Base-by-base conservation (phyloP, 2,797 vertebrate species). In the Etheostoma nigrum region DNA sequence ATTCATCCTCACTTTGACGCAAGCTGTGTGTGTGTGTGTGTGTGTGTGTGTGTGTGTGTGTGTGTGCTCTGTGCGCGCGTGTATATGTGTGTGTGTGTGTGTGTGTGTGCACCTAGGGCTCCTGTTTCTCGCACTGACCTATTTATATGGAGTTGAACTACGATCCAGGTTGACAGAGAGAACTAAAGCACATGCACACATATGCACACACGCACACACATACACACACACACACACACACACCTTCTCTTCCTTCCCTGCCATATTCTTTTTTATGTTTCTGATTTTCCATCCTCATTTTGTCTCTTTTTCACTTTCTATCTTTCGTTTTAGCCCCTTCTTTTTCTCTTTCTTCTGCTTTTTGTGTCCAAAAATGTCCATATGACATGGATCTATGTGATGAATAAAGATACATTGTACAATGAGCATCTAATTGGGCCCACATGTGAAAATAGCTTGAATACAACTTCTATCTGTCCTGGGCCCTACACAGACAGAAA, bases 121-220 rank as follows among this genome's bases (percentile, higher is more conserved):
- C 87, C 69, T 86, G 82, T 93, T 89, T 91, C 87, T 78, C 49
- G 72, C 82, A 65, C 84, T 89, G 89, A 92, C 88, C 88, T 88
- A 90, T 88, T 90, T 90, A 77, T 87, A 36, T 64, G 57, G 68
- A 80, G 72, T 67, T 78, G 80, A 86, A 84, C 70, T 83, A 23
- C 86, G 82, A 90, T 91, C 81, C 78, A 88, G 81, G 78, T 75
- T 87, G 86, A 82, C 79, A 79, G 78, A 84, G 47, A 2, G 58
- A 83, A 70, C 54, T 72, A 36, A 64, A 65, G 66, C 27, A 67
- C 55, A 67, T 52, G 64, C 62, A 74, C 67, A 52, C 53, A 30
- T 7, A 30, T 8, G 18, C 53, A 30, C 25, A 55, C 18, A 61
- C 59, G 62, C 62, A 82, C 49, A 58, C 67, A 76, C 67, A 42